Evolutionary conservation across 2,797 vertebrate species (phyloP), one percentile per base, ranked within the genome.

Genomic region (Parambassis ranga): DNA sequence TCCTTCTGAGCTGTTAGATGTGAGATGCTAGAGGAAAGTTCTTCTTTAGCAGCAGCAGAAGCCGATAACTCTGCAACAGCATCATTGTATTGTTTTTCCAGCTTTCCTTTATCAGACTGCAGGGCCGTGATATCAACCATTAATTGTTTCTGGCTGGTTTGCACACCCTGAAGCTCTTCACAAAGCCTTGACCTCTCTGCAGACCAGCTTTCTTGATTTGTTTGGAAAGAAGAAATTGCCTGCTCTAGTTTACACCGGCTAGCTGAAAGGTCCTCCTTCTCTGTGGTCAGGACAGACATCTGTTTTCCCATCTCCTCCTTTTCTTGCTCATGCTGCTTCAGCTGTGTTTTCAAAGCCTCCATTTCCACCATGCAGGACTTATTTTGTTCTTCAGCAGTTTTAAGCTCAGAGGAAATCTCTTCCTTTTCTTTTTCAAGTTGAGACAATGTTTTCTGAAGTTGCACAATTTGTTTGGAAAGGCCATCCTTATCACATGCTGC

Each of bases 1-100:
- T 92, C 82, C 81, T 83, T 94, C 87, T 94, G 91, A 27, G 86
- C 89, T 22, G 91, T 88, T 27, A 93, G 82, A 3, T 84, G 73
- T 6, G 89, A 56, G 42, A 95, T 65, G 42, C 65, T 91, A 77
- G 87, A 79, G n/a, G 90, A 89, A n/a, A 92, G 66, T 71, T 95
- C 91, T 64, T 89, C 87, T 56, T 91, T 92, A 18, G 48, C 76
- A 58, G 79, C 69, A 6, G 87, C 85, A 71, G 93, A 84, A 27
- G 87, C 83, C 0, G 84, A 82, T 1, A 87, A 71, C 71, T 95
- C 88, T 14, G 92, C 75, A 0, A 82, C 64, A 1, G 92, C 87
- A 28, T 70, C 57, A 47, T 72, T 82, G 81, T 70, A 91, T 51
- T 87, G 90, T 16, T 84, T 79, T 6, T 92, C 88, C 44, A 95